Percentiles rank a stretch among this genome's conserved stretches.
Evolutionary conservation across 1,140 invertebrate genomes (phyloP).

Genomic region (Atta cephalotes): DNA sequence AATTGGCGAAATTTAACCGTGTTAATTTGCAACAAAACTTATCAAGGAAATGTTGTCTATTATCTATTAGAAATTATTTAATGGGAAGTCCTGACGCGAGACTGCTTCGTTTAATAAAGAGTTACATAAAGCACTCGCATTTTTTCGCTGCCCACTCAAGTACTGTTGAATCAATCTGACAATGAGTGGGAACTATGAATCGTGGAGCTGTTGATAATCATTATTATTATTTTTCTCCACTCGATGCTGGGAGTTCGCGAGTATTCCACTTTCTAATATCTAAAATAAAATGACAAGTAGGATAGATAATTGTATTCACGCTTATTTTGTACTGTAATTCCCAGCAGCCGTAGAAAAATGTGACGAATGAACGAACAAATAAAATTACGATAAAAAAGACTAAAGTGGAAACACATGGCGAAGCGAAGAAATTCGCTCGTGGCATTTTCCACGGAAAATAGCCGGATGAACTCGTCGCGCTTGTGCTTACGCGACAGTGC

Average conservation of each 20-base stretch:
- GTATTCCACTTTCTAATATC: constrained; percentile 56
- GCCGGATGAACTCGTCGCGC: constrained; percentile 28
- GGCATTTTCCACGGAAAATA: constrained; percentile 46
- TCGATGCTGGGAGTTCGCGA: not conserved
- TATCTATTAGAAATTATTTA: constrained; percentile 27
- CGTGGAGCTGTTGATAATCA: constrained; percentile 33
- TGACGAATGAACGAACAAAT: constrained; percentile 1
- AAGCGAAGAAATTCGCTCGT: constrained; percentile 45
- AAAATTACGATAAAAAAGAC: constrained; percentile 1
- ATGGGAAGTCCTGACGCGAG: not conserved
- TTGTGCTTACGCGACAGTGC: not conserved
- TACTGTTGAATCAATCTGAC: constrained; percentile 44
- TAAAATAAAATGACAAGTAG: constrained; percentile 28
- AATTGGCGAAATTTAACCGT: constrained; percentile 12
- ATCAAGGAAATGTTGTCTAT: constrained; percentile 7
- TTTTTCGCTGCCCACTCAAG: constrained; percentile 61
- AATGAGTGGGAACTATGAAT: constrained; percentile 54
- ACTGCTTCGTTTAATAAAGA: constrained; percentile 6
- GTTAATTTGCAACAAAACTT: constrained; percentile 7
- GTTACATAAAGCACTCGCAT: constrained; percentile 59
- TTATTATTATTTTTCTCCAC: constrained; percentile 34
- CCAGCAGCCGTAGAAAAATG: not conserved
- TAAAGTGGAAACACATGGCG: constrained; percentile 37
- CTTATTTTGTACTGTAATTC: not conserved
- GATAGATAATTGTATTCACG: constrained; percentile 41